These are phyloP conservation scores for Ectropis grisescens DNA, from an alignment of 1,140 invertebrate genomes.

Conservation along the genomic window DNA sequence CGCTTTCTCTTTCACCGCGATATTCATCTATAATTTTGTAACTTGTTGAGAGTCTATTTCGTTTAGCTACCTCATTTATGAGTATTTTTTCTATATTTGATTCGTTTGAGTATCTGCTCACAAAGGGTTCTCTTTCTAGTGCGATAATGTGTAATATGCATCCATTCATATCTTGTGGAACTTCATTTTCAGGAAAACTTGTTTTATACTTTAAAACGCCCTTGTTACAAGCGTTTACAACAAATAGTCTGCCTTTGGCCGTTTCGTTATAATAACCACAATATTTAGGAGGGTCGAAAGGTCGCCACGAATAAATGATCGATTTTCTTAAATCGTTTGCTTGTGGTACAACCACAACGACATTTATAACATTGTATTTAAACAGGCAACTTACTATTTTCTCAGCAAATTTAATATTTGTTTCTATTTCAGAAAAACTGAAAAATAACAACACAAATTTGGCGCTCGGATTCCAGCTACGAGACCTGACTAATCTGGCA, in stretches of 20 bases:
- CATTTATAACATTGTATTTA: conserved; percentile 36
- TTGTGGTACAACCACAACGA: conserved; percentile 31
- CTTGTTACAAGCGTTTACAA: conserved; percentile 32
- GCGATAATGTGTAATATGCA: conserved; percentile 38
- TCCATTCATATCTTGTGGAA: conserved; percentile 38
- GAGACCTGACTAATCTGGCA: conserved; percentile 21
- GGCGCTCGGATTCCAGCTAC: conserved; percentile 49
- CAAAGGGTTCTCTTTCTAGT: conserved; percentile 43
- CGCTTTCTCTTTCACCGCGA: conserved; percentile 49
- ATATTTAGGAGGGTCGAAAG: conserved; percentile 47
- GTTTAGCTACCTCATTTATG: conserved; percentile 23
- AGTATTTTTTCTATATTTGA: conserved; percentile 39
- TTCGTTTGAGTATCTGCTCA: conserved; percentile 23
- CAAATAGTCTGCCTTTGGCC: conserved; percentile 20
- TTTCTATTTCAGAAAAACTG: conserved; percentile 12
- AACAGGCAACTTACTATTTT: conserved; percentile 37
- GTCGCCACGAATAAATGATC: conserved; percentile 40
- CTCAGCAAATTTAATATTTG: conserved; percentile 19
- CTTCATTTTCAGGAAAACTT: conserved; percentile 25
- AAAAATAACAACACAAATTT: conserved; percentile 39
- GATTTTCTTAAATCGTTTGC: conserved; percentile 23
- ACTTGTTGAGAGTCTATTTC: conserved; percentile 25
- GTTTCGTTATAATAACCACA: conserved; percentile 50
- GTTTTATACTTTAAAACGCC: conserved; percentile 24
- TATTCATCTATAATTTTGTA: conserved; percentile 25